Percentiles rank a stretch among this genome's conserved stretches.
These are phyloP conservation scores for Dendrolimus houi DNA, from an alignment of 2,888 invertebrate species.

Conservation along the genomic window DNA sequence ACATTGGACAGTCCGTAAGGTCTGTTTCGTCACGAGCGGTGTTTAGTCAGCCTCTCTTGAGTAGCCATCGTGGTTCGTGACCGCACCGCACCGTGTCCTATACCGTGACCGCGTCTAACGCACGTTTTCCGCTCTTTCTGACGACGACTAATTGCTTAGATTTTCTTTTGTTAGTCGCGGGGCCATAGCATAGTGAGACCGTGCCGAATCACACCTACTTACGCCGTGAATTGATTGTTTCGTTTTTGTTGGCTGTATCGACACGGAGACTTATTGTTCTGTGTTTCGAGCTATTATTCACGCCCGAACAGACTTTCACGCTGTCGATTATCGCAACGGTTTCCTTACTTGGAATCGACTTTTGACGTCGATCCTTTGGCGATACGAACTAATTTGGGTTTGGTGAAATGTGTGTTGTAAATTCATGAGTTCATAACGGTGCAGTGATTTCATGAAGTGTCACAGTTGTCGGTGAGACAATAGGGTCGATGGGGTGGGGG, in stretches of 20 bases:
- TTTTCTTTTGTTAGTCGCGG: constrained; percentile 76
- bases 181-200: constrained; percentile 62
- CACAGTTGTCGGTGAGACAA: constrained; percentile 57
- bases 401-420: constrained; percentile 6
- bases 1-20: constrained; percentile 16
- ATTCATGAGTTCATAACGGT: constrained; percentile 43
- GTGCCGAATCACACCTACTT: constrained; percentile 73
- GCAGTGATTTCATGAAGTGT: constrained; percentile 63
- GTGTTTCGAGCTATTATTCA: constrained; percentile 60
- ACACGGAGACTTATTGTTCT: constrained; percentile 71
- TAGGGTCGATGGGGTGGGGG: constrained; percentile 46
- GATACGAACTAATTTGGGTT: constrained; percentile 10
- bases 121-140: constrained; percentile 76
- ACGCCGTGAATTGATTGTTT: constrained; percentile 73
- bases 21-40: constrained; percentile 17
- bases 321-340: constrained; percentile 61
- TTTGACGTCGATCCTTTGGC: constrained; percentile 21
- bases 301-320: constrained; percentile 66
- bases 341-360: constrained; percentile 48
- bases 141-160: constrained; percentile 76
- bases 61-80: constrained; percentile 34
- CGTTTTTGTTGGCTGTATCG: constrained; percentile 72
- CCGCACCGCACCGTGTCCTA: constrained; percentile 40
- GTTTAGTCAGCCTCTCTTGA: constrained; percentile 7
- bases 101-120: constrained; percentile 70